These are phyloP conservation scores for Ophioninae sp. DNA, from an alignment of 2,888 invertebrate species.

Conservation along the genomic window DNA sequence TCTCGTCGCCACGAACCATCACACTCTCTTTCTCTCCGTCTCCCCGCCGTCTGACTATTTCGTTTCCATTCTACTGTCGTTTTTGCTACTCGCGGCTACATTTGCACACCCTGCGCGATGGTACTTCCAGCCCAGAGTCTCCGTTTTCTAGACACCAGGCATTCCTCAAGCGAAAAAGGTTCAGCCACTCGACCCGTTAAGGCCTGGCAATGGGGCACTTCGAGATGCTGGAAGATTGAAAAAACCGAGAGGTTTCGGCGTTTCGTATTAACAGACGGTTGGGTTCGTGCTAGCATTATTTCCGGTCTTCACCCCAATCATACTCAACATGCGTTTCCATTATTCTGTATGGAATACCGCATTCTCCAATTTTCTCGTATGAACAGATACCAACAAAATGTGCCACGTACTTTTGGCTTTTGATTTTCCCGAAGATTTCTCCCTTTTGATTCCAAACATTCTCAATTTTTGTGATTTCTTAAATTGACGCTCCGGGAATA, in stretches of 20 bases:
- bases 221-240: conserved; percentile 14
- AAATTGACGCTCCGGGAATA: background rate
- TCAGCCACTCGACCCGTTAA: conserved; percentile 52
- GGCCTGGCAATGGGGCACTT: conserved; percentile 44
- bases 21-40: conserved; percentile 37
- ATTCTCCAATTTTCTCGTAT: background rate
- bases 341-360: background rate
- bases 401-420: background rate
- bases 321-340: background rate
- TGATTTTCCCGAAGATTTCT: background rate
- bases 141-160: conserved; percentile 1
- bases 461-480: background rate
- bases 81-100: conserved; percentile 7
- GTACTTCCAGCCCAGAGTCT: conserved; percentile 12
- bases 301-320: background rate
- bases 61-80: conserved; percentile 44
- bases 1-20: conserved; percentile 47
- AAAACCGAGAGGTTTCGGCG: background rate
- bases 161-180: conserved; percentile 10
- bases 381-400: background rate
- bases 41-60: conserved; percentile 48
- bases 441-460: background rate
- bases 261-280: background rate
- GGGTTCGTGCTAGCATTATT: conserved; percentile 13
- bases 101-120: conserved; percentile 6